Evolutionary conservation across 2,797 vertebrate species (phyloP).

Genomic region (Helicolenus hilgendorfi): DNA sequence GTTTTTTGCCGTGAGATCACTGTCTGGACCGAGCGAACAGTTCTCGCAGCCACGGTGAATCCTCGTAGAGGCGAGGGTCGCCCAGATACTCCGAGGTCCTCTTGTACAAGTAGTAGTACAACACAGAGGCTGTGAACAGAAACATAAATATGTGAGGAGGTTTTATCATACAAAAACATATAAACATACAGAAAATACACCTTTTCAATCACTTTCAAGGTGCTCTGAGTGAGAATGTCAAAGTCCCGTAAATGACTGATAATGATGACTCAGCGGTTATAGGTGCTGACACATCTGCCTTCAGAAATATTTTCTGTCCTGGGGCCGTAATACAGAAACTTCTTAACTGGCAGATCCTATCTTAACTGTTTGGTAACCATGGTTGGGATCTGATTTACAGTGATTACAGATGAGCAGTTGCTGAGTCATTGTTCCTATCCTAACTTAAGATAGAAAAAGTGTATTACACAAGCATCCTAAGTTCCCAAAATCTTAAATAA

Average conservation of each 20-base stretch:
- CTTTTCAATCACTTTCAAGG: background rate
- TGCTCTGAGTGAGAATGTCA: background rate
- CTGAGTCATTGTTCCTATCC: too few species aligned
- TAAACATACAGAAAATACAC: background rate
- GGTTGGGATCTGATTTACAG: too few species aligned
- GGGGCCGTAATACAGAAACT: too few species aligned
- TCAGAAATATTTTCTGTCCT: background rate
- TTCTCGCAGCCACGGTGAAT: conserved; percentile 94
- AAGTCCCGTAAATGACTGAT: too few species aligned
- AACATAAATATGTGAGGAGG: background rate
- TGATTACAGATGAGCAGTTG: too few species aligned
- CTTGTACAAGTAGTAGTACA: conserved; percentile 97
- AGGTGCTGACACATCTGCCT: background rate
- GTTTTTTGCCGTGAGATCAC: conserved; percentile 73
- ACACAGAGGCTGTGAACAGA: conserved; percentile 89
- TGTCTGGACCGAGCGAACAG: conserved; percentile 90
- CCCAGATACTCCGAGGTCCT: conserved; percentile 93
- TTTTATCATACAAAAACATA: background rate
- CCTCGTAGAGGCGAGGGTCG: conserved; percentile 95
- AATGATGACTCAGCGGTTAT: background rate
- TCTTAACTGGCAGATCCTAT: too few species aligned
- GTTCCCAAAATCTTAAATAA: too few species aligned
- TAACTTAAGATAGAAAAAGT: too few species aligned
- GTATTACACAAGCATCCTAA: too few species aligned
- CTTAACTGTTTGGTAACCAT: too few species aligned